Percentiles rank a stretch among this genome's conserved stretches.
Evolutionary conservation across 1,140 invertebrate species (phyloP).

Genomic region (Drosophila watanabei): DNA sequence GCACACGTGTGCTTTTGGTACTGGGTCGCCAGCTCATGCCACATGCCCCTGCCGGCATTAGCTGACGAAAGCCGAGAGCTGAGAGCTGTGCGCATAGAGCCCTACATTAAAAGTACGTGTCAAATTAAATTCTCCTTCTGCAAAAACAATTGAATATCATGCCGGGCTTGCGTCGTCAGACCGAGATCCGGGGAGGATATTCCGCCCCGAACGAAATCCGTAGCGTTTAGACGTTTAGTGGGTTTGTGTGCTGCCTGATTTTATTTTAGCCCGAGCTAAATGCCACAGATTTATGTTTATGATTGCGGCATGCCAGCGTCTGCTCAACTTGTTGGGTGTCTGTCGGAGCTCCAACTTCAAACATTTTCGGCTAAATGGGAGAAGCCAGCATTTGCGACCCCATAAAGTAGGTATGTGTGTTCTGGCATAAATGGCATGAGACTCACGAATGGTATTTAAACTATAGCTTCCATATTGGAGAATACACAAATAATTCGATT

Average conservation of each 20-base stretch:
- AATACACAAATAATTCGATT: background rate
- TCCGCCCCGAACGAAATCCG: conserved; percentile 47
- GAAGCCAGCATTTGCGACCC: conserved; percentile 4
- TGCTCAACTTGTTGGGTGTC: conserved; percentile 24
- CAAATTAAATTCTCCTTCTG: conserved; percentile 81
- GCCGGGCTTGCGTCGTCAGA: conserved; percentile 67
- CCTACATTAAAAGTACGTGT: conserved; percentile 80
- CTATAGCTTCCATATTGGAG: background rate
- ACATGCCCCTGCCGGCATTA: conserved; percentile 53
- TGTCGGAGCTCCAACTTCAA: conserved; percentile 8
- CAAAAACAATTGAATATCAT: conserved; percentile 80
- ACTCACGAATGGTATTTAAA: background rate
- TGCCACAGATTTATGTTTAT: conserved; percentile 76
- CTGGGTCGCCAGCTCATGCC: conserved; percentile 5
- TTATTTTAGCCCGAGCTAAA: conserved; percentile 64
- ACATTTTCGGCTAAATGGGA: conserved; percentile 7
- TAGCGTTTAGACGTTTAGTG: conserved; percentile 51
- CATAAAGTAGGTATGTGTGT: conserved; percentile 1
- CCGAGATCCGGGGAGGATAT: conserved; percentile 11
- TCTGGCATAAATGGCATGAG: background rate
- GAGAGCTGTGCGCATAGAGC: conserved; percentile 30
- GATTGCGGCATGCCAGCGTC: conserved; percentile 41
- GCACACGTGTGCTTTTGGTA: conserved; percentile 31
- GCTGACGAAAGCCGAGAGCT: conserved; percentile 42
- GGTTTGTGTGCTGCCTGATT: conserved; percentile 54